Evolutionary conservation across 2,113 vertebrate species (phyloP), one percentile per base, ranked within the genome.

Genomic region (Mellivora capensis): DNA sequence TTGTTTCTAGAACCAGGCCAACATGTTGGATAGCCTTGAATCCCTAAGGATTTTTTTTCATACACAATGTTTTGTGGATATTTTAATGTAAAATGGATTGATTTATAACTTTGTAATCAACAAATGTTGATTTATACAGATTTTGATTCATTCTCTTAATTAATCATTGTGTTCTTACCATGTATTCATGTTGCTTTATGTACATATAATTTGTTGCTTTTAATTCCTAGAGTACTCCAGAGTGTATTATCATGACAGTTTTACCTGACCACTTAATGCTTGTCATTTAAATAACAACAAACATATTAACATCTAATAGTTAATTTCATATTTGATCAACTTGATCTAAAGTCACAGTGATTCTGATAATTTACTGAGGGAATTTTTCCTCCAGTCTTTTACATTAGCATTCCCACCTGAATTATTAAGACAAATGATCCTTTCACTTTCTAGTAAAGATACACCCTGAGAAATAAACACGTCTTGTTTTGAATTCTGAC

Each of bases 391-490:
- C 61, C 13, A 31, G 27, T 89, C n/a, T 57, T 91, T 85, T 47
- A 49, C 6, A 6, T 76, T 83, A 91, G 59, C 47, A 34, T 77
- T 94, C 64, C 64, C 62, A 77, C 54, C 62, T 82, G 80, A 90
- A 67, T 62, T 91, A 85, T n/a, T 2, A 0, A 90, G 57, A 93
- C n/a, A 59, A 88, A 89, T 81, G 14, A 52, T 95, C 69, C 72
- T 96, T 97, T 96, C 80, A 87, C 44, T 97, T 97, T 96, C 87
- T 90, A 64, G 9, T 64, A 84, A 90, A 95, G 80, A 83, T 23
- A 39, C 17, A 74, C 47, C 80, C 62, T 52, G n/a, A 96, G 21
- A 90, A 96, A 86, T 37, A 20, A 87, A 17, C 34, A 59, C n/a
- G 61, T 97, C 86, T 95, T 52, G 47, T 87, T 95, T 90, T 71